Conservation (phyloP, 2,797 vertebrate species). For the Ctenopoma kingsleyae region DNA sequence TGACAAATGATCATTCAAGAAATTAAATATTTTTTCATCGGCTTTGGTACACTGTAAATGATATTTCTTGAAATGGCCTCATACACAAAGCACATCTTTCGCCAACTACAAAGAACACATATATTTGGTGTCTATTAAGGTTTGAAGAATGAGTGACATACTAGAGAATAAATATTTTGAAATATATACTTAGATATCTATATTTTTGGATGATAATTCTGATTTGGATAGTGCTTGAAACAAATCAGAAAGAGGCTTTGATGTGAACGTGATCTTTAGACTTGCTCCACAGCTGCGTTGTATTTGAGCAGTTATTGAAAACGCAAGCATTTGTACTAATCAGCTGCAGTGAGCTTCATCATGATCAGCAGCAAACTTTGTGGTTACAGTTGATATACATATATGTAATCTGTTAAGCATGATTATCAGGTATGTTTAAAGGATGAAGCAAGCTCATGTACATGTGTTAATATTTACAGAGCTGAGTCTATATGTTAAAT, state of each 20-base stretch:
- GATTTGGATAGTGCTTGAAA: slow-evolving; percentile 74
- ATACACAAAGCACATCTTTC: slow-evolving; percentile 73
- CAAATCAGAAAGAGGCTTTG: slow-evolving; percentile 69
- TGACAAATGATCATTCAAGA: slow-evolving; percentile 54
- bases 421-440: slow-evolving; percentile 69
- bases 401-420: slow-evolving; percentile 55
- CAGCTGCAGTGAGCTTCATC: slow-evolving; percentile 63
- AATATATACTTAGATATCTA: slow-evolving; percentile 78
- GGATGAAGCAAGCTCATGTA: slow-evolving; percentile 72
- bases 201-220: slow-evolving; percentile 77
- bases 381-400: slow-evolving; percentile 44
- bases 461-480: slow-evolving; percentile 77
- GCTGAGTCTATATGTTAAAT: slow-evolving; percentile 70
- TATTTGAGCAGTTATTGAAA: slow-evolving; percentile 51
- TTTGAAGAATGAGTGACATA: slow-evolving; percentile 71
- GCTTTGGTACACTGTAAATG: slow-evolving; percentile 81
- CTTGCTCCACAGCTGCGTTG: slow-evolving; percentile 59
- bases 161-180: slow-evolving; percentile 79
- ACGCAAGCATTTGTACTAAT: slow-evolving; percentile 67
- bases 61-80: slow-evolving; percentile 71
- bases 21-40: slow-evolving; percentile 72
- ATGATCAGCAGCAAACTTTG: slow-evolving; percentile 44
- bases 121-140: slow-evolving; percentile 72
- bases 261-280: slow-evolving; percentile 62
- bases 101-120: slow-evolving; percentile 65